Percentiles rank a stretch among this genome's conserved stretches.
phyloP scores from a whole-genome alignment of 2,888 invertebrate species.

The Branchellion lobata region DNA sequence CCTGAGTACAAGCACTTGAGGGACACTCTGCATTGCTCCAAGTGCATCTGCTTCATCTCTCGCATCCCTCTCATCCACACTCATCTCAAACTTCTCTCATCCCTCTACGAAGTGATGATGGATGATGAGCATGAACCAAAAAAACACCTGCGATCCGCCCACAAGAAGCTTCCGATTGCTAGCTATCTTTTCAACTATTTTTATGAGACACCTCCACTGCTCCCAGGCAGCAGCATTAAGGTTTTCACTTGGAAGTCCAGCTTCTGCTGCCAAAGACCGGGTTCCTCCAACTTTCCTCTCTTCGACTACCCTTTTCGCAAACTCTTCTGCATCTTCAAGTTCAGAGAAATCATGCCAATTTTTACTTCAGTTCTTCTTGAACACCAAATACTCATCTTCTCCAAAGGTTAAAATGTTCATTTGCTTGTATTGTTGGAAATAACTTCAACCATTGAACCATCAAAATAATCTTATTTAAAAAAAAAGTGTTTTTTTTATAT shows the following conservation, averaged over 20 bases:
- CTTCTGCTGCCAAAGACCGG: slow-evolving; percentile 60
- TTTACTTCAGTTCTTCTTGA: slow-evolving; percentile 92
- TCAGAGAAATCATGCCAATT: slow-evolving; percentile 86
- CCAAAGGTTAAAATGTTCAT: slow-evolving; percentile 72
- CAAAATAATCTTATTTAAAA: too few relatives aligned
- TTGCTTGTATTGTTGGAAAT: neutral
- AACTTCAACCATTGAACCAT: too few relatives aligned
- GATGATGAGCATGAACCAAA: neutral
- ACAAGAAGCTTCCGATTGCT: slow-evolving; percentile 70
- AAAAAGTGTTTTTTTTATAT: too few relatives aligned
- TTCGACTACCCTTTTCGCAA: slow-evolving; percentile 87
- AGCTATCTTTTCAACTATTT: slow-evolving; percentile 91
- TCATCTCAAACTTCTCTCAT: slow-evolving; percentile 56
- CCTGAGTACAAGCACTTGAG: slow-evolving; percentile 79
- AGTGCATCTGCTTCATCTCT: slow-evolving; percentile 88
- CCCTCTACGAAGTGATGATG: slow-evolving; percentile 55
- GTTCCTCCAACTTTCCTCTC: slow-evolving; percentile 79
- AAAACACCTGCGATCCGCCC: neutral
- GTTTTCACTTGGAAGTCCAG: slow-evolving; percentile 63
- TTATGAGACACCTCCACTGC: slow-evolving; percentile 87
- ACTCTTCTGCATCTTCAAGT: slow-evolving; percentile 83
- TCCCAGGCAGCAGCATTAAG: slow-evolving; percentile 80
- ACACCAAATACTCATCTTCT: slow-evolving; percentile 90
- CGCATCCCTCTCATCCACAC: slow-evolving; percentile 75
- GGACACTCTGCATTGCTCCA: slow-evolving; percentile 91